Evolutionary conservation across 2,113 vertebrate genomes (phyloP).

Genomic region (Chlorodrepanis virens): DNA sequence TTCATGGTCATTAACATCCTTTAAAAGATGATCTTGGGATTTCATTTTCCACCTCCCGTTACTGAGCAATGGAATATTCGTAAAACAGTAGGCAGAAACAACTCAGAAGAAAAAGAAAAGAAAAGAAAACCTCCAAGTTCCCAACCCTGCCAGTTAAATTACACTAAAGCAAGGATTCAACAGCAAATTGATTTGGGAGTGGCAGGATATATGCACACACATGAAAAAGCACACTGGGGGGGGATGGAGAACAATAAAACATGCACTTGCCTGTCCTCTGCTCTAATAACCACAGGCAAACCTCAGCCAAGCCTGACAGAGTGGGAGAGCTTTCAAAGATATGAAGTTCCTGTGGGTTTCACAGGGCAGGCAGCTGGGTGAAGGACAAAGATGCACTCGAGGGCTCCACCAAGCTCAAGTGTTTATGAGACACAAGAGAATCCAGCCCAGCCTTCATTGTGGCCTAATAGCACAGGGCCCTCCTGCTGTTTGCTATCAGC

Average conservation of each 20-base stretch:
- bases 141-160: background rate
- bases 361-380: background rate
- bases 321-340: constrained; percentile 27
- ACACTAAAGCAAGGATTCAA: background rate
- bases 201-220: background rate
- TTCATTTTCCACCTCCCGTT: constrained; percentile 43
- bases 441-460: background rate
- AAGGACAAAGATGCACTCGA: background rate
- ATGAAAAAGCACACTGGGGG: background rate
- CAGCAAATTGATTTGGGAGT: background rate
- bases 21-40: constrained; percentile 26
- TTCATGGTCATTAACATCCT: constrained; percentile 34
- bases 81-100: constrained; percentile 11
- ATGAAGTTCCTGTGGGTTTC: background rate
- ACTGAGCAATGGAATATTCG: constrained; percentile 47
- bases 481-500: constrained; percentile 4
- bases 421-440: background rate
- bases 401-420: background rate
- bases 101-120: background rate
- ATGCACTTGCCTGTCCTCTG: constrained; percentile 22
- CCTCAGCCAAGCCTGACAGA: constrained; percentile 24
- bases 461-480: background rate
- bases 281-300: background rate
- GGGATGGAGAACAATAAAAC: background rate
- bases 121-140: background rate